Conservation (phyloP, 2,113 vertebrate species). For the Psammodynastes pulverulentus region DNA sequence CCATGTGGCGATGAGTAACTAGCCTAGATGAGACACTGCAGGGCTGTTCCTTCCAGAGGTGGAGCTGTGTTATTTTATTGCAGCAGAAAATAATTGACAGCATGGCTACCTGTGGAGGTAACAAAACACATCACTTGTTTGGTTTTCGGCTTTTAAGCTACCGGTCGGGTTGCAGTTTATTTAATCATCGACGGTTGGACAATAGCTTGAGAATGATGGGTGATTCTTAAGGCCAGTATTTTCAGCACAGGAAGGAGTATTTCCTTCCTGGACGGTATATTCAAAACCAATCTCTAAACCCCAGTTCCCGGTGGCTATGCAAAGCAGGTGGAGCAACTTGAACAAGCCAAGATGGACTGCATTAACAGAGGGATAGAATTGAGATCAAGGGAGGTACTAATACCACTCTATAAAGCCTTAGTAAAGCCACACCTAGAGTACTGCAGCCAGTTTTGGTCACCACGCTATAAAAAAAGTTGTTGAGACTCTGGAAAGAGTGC, state of each 20-base stretch:
- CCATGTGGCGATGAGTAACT: background rate
- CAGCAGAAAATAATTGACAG: background rate
- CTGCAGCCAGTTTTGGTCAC: background rate
- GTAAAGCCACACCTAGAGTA: fast-evolving
- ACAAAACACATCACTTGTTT: background rate
- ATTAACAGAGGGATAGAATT: background rate
- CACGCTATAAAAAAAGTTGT: background rate
- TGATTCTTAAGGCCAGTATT: background rate
- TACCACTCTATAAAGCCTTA: background rate
- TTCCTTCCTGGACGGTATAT: background rate
- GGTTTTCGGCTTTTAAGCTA: background rate
- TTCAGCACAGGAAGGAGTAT: background rate
- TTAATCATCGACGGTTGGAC: background rate
- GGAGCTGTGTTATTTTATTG: background rate
- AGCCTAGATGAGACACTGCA: background rate
- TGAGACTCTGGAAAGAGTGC: background rate
- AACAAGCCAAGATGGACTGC: background rate
- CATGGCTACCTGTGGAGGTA: background rate
- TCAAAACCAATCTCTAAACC: background rate
- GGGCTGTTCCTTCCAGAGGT: background rate
- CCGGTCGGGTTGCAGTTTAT: background rate
- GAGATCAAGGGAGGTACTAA: background rate
- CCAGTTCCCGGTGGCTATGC: slow-evolving; percentile 6
- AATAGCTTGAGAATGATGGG: background rate
- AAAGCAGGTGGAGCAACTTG: slow-evolving; percentile 6